Evolutionary conservation across 2,888 invertebrate species (phyloP).

Genomic region (Cecidostiba fungosa): DNA sequence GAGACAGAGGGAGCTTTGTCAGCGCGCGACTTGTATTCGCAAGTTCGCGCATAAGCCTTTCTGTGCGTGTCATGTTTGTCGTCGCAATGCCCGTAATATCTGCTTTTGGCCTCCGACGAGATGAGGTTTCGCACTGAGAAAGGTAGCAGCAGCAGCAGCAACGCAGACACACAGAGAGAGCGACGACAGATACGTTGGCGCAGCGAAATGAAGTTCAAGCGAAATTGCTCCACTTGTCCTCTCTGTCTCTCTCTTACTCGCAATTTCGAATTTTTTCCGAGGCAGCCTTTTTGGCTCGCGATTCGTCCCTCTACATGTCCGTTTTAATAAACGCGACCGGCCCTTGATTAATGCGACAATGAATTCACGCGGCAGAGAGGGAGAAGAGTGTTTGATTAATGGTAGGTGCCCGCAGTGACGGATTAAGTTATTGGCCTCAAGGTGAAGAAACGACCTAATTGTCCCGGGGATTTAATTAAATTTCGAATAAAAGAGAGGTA

Average conservation of each 20-base stretch:
- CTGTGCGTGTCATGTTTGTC: constrained; percentile 30
- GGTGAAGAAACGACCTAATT: constrained; percentile 50
- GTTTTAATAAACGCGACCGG: constrained; percentile 38
- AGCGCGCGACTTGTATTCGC: too few relatives aligned
- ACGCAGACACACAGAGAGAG: neutral
- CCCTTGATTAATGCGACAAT: constrained; percentile 57
- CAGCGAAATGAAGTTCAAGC: constrained; percentile 1
- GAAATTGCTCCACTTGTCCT: constrained; percentile 46
- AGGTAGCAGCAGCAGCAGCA: neutral
- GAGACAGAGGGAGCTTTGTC: neutral
- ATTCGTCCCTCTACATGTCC: neutral
- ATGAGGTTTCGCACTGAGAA: constrained; percentile 46
- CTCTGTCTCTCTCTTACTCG: neutral
- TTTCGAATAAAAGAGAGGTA: constrained; percentile 36
- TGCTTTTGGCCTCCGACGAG: constrained; percentile 35
- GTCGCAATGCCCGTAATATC: constrained; percentile 41
- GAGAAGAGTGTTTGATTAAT: constrained; percentile 56
- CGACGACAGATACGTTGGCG: neutral
- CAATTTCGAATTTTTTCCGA: too few relatives aligned
- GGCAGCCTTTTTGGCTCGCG: neutral
- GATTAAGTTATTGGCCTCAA: constrained; percentile 43
- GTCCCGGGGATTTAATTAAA: constrained; percentile 54
- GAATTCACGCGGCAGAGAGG: constrained; percentile 18
- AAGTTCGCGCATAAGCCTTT: neutral
- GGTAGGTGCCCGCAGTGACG: constrained; percentile 39